A percentile compares a stretch with the other conserved stretches of the same genome.
These are phyloP conservation scores for Poecilus cupreus DNA, from an alignment of 2,888 invertebrate genomes.

Conservation along the genomic window DNA sequence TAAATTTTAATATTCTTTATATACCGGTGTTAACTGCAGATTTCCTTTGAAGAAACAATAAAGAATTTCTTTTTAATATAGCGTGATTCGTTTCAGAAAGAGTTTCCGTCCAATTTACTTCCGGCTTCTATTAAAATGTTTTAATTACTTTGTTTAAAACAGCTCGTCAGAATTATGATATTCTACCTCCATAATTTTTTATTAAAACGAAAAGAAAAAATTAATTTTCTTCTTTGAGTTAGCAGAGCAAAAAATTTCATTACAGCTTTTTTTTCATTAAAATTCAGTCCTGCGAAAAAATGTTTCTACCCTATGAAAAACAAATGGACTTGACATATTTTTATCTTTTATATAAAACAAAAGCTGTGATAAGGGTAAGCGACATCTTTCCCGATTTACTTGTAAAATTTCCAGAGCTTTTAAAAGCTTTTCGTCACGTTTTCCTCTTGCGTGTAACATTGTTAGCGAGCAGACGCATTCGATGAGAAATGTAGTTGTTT, in stretches of 20 bases:
- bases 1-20: too few relatives aligned
- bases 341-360: conserved; percentile 11
- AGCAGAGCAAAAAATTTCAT: conserved; percentile 16
- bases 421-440: conserved; percentile 22
- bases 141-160: conserved; percentile 30
- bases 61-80: not conserved
- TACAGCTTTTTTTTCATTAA: conserved; percentile 14
- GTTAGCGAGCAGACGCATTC: conserved; percentile 8
- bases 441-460: not conserved
- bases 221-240: conserved; percentile 7
- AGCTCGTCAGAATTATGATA: conserved; percentile 22
- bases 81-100: not conserved
- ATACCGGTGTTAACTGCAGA: too few relatives aligned
- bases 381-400: not conserved
- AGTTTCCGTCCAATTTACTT: not conserved
- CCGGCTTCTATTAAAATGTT: not conserved
- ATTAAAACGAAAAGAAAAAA: conserved; percentile 31
- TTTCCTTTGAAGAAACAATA: not conserved
- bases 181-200: not conserved
- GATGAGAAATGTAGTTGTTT: not conserved
- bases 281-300: not conserved
- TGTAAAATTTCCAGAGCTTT: not conserved
- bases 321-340: conserved; percentile 21
- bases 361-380: conserved; percentile 13
- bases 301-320: not conserved